Base-by-base conservation (phyloP, 2,888 invertebrate species). In the Rapana venosa region DNA sequence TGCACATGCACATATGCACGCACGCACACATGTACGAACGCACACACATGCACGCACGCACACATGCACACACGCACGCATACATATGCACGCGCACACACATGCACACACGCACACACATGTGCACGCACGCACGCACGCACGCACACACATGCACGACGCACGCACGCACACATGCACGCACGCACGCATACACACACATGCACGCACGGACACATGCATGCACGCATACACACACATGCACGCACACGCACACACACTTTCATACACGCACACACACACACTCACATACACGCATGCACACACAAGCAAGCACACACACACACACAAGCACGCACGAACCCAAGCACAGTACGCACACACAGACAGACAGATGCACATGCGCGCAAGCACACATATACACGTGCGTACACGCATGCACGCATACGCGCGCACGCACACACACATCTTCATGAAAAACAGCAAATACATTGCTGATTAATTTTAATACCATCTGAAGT, bases 101-200 rank as follows among this genome's bases (percentile, higher is more conserved):
- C 15, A 32, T 35, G 17, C 22, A 35, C 17, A 35, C 79, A 79
- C 35, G 13, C 79, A 35, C 79, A 79, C 79, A 79, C 30, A 32
- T 1, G 11, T 11, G 30, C 77, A 15, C 30, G 22, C 32, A 32
- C 77, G 20, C 17, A 13, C 32, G 32, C 30, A 32, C 32, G 30
- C 6, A 32, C 32, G 17, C 30, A 77, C 61, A 66, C 32, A 84
- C 61, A 66, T 35, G 56, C 81, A 35, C 81, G 6, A 8, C 81
- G 1, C 81, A 20, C 47, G 8, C 81, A 22, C 47, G 36, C 81
- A 36, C 81, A 81, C 17, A 36, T 22, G 36, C 35, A 36, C 81
- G 36, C 35, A 81, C 81, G 36, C 81, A 22, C 81, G 22, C 81
- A 32, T n/a, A 84, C 84, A 83, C 66, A 58, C 35, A 81, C 88